Base-by-base conservation (phyloP, 2,888 invertebrate species). In the Sinhomidia bicolor region DNA sequence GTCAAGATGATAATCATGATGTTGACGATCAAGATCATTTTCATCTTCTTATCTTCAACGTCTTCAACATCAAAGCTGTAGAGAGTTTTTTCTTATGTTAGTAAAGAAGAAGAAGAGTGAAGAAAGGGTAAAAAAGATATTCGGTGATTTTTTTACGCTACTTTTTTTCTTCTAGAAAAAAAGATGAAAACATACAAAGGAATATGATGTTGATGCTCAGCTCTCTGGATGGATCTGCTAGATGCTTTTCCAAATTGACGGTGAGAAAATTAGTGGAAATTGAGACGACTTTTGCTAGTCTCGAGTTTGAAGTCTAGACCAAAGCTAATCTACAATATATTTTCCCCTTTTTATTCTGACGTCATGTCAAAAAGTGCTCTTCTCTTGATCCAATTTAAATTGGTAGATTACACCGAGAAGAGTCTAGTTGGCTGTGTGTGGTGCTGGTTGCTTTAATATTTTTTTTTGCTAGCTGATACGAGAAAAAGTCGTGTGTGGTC, bases 201-300 rank as follows among this genome's bases (percentile, higher is more conserved):
- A n/a, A n/a, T n/a, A n/a, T n/a, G n/a, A n/a, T n/a, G n/a, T n/a
- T n/a, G n/a, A n/a, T n/a, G n/a, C n/a, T n/a, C n/a, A n/a, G n/a
- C n/a, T n/a, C n/a, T n/a, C n/a, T n/a, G n/a, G n/a, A n/a, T n/a
- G n/a, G n/a, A n/a, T n/a, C n/a, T n/a, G n/a, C 36, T 36, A 36
- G 36, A 36, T 36, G 36, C 4, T 54, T 47, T 12, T 51, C 14
- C 32, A 26, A 78, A 78, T 78, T 78, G 78, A 54, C 54, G 78
- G 78, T 78, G 54, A 54, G 57, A 78, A 78, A 78, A 78, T 78
- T 78, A 78, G 32, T 26, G 47, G 23, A 74, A 74, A 51, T 51
- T n/a, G 29, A 41, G 32, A 32, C 6, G 17, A n/a, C 32, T 65
- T 36, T 65, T 5, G 7, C 20, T 62, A 12, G 26, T 20, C 23